Percentiles rank a stretch among this genome's conserved stretches.
These are phyloP conservation scores for Damaliscus lunatus DNA, from an alignment of 2,113 vertebrate species.

Conservation along the genomic window DNA sequence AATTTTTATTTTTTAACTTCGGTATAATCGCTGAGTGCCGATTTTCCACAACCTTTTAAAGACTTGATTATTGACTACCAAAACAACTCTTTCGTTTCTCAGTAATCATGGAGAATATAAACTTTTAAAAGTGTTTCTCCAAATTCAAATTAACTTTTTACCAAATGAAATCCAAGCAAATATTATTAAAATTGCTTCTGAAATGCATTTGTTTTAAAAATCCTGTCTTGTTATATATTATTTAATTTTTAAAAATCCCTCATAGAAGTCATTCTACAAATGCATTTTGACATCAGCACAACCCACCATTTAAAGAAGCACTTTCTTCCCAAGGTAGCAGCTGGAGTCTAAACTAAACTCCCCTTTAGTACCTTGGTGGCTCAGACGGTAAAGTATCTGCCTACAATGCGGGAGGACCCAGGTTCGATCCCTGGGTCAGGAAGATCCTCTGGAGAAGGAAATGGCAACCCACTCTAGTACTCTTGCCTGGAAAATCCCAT, in stretches of 20 bases:
- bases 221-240: not conserved
- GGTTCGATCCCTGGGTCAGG: not conserved
- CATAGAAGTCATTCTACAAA: not conserved
- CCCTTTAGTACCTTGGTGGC: not conserved
- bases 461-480: not conserved
- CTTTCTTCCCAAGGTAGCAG: not conserved
- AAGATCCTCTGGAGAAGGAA: not conserved
- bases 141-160: constrained; percentile 17
- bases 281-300: not conserved
- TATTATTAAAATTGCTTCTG: not conserved
- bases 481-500: not conserved
- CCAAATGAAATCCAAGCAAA: constrained; percentile 38
- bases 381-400: not conserved
- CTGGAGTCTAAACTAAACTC: not conserved
- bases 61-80: not conserved
- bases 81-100: constrained; percentile 10
- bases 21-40: not conserved
- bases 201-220: not conserved
- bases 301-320: not conserved
- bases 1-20: not conserved
- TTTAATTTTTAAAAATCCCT: not conserved
- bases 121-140: constrained; percentile 21
- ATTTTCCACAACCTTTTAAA: not conserved
- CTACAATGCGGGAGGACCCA: fast-evolving
- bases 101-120: not conserved